Conservation (phyloP, 2,797 vertebrate species). For the Acanthurus tractus region DNA sequence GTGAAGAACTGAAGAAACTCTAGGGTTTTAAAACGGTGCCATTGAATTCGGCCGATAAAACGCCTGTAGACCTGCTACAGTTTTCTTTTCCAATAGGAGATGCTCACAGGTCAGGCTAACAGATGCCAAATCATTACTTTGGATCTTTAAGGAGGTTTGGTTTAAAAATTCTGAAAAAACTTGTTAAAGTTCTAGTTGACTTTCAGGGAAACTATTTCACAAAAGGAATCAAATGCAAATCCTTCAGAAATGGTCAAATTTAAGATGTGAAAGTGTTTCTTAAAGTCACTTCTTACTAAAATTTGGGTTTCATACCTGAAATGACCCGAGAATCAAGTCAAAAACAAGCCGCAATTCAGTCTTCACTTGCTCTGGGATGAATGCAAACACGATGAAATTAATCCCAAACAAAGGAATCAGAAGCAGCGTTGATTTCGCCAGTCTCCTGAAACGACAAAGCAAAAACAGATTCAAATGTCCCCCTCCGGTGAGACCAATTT, state of each 20-base stretch:
- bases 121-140: conserved; percentile 17
- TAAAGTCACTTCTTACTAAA: not conserved
- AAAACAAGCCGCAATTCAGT: conserved; percentile 91
- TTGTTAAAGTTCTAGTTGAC: not conserved
- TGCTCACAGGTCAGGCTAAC: conserved; percentile 4
- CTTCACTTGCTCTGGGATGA: conserved; percentile 94
- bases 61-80: conserved; percentile 38
- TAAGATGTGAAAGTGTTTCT: not conserved
- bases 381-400: conserved; percentile 95
- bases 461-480: conserved; percentile 27
- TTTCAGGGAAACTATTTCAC: not conserved
- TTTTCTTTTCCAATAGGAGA: conserved; percentile 26
- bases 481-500: conserved; percentile 44
- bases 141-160: not conserved
- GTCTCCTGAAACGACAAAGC: conserved; percentile 87
- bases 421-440: conserved; percentile 96
- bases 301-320: conserved; percentile 90
- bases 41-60: conserved; percentile 40
- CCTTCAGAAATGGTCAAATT: not conserved
- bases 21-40: conserved; percentile 45
- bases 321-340: conserved; percentile 94
- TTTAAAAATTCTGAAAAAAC: not conserved
- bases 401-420: conserved; percentile 97
- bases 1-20: conserved; percentile 60
- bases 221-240: not conserved